A percentile compares a stretch with the other conserved stretches of the same genome.
Conservation (phyloP, 2,888 invertebrate genomes). For the Sinotaia quadrata region DNA sequence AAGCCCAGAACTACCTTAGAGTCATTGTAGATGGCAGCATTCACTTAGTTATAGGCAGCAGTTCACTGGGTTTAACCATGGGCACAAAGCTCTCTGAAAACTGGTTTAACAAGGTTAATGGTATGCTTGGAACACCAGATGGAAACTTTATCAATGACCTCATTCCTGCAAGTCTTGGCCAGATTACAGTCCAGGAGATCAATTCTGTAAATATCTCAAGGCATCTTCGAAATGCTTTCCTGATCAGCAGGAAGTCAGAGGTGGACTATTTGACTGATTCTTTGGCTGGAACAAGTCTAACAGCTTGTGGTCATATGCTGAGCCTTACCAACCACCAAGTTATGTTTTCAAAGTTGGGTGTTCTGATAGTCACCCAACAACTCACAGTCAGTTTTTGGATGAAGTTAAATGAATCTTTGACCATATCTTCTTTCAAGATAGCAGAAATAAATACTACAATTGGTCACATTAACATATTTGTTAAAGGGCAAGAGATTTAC, state of each 20-base stretch:
- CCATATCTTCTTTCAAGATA: no score
- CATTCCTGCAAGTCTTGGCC: slow-evolving; percentile 12
- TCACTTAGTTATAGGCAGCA: slow-evolving; percentile 40
- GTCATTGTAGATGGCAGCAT: slow-evolving; percentile 38
- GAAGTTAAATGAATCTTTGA: background rate
- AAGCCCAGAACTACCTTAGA: slow-evolving; percentile 36
- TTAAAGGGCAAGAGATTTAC: background rate
- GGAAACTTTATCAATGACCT: slow-evolving; percentile 49
- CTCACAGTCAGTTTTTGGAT: slow-evolving; percentile 25
- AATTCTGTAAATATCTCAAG: slow-evolving; percentile 35
- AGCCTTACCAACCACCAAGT: slow-evolving; percentile 34
- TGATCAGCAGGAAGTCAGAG: slow-evolving; percentile 30
- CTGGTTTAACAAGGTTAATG: slow-evolving; percentile 35
- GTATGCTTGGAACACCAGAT: slow-evolving; percentile 49
- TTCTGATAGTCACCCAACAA: slow-evolving; percentile 20
- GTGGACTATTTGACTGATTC: slow-evolving; percentile 17
- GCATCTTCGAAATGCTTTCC: slow-evolving; percentile 35
- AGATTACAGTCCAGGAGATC: slow-evolving; percentile 26
- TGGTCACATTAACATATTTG: no score
- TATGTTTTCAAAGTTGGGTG: slow-evolving; percentile 25
- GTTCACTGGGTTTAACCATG: slow-evolving; percentile 39
- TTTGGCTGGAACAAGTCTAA: slow-evolving; percentile 33
- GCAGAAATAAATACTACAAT: no score
- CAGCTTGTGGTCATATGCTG: slow-evolving; percentile 45
- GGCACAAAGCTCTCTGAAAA: slow-evolving; percentile 34